Conservation (phyloP, 2,113 vertebrate species). For the Isurus oxyrinchus region DNA sequence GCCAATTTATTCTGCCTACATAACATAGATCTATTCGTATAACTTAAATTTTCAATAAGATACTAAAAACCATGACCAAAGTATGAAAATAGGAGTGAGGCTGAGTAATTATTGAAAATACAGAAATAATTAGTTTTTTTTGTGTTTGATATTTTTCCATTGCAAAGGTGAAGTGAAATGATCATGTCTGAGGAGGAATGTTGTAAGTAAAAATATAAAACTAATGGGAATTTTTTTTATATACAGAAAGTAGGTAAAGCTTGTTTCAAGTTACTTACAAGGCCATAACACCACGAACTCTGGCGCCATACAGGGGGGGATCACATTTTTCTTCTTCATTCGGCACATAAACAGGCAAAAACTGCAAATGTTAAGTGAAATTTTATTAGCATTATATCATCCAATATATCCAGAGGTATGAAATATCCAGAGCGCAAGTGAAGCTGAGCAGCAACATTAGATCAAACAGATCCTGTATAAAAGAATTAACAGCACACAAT, state of each 20-base stretch:
- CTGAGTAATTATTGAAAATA: neutral
- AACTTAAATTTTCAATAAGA: neutral
- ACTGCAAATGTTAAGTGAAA: constrained; percentile 60
- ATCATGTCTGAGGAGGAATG: neutral
- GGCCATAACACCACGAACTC: constrained; percentile 79
- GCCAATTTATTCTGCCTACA: neutral
- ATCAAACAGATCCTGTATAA: neutral
- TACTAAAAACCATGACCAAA: neutral
- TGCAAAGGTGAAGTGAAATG: neutral
- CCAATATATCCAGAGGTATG: neutral
- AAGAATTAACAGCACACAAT: neutral
- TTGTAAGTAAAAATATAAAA: neutral
- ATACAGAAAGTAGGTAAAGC: neutral
- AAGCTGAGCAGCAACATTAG: neutral
- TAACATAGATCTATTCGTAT: too few relatives aligned
- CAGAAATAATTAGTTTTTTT: neutral
- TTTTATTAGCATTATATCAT: neutral
- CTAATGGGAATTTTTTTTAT: neutral
- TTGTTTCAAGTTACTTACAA: constrained; percentile 57
- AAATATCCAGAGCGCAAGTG: neutral
- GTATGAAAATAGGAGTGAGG: neutral
- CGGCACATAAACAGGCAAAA: constrained; percentile 77
- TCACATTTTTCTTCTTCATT: constrained; percentile 77
- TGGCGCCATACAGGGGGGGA: constrained; percentile 69
- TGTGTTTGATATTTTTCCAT: neutral